Conservation (phyloP, 1,140 invertebrate species). For the Brachystomella parvula region DNA sequence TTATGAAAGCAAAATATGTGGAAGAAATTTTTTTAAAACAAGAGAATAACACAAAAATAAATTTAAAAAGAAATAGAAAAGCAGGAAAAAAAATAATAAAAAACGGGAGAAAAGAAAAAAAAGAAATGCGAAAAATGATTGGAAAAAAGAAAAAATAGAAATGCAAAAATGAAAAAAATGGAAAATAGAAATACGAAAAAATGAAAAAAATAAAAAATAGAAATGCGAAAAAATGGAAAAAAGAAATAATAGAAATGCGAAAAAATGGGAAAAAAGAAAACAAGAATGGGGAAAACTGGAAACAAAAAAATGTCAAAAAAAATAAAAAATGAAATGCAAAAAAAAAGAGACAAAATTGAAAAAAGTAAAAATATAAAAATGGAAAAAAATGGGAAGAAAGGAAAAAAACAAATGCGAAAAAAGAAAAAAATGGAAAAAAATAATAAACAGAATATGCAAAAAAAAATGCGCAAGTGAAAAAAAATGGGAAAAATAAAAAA, state of each 20-base stretch:
- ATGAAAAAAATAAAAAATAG: neutral
- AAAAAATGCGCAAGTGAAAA: neutral
- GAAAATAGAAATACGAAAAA: neutral
- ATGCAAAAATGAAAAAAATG: neutral
- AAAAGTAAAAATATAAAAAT: neutral
- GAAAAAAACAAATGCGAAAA: neutral
- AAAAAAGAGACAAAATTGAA: too few species aligned
- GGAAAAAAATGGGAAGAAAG: neutral
- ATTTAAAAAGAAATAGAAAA: neutral
- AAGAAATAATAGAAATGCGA: neutral
- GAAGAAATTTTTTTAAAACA: neutral
- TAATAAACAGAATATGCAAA: neutral
- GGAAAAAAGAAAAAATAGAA: slow-evolving; percentile 46
- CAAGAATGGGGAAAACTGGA: neutral
- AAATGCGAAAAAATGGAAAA: neutral
- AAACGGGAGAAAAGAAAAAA: neutral
- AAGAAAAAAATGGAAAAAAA: neutral
- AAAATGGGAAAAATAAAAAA: neutral
- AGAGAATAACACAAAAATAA: neutral
- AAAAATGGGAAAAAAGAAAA: neutral
- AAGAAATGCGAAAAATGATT: neutral
- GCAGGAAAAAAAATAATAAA: neutral
- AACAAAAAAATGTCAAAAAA: neutral
- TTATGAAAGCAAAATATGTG: neutral
- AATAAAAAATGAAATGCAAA: neutral